A percentile compares a stretch with the other conserved stretches of the same genome.
phyloP scores from a whole-genome alignment of 2,797 vertebrate genomes.

The Enteromius unitaeniatus region DNA sequence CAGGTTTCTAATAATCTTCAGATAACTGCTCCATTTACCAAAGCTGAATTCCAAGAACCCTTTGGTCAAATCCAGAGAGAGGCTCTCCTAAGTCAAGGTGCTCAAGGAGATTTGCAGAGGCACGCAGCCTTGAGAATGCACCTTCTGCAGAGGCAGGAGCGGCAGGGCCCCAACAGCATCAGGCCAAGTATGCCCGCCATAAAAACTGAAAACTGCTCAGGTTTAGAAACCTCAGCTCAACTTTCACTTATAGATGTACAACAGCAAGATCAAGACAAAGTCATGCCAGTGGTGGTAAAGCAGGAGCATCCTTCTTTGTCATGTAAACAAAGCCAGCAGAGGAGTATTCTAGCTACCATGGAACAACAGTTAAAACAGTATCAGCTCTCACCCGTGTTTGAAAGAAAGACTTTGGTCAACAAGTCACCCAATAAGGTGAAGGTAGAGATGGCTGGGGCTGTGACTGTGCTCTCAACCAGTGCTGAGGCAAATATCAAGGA shows the following conservation, averaged over 20 bases:
- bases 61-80: slow-evolving; percentile 76
- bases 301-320: slow-evolving; percentile 64
- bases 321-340: slow-evolving; percentile 74
- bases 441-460: slow-evolving; percentile 88
- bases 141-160: slow-evolving; percentile 89
- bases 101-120: slow-evolving; percentile 83
- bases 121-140: slow-evolving; percentile 91
- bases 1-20: slow-evolving; percentile 78
- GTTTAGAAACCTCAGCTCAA: slow-evolving; percentile 74
- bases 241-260: slow-evolving; percentile 55
- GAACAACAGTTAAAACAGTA: slow-evolving; percentile 93
- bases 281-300: slow-evolving; percentile 66
- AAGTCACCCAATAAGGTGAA: slow-evolving; percentile 90
- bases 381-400: slow-evolving; percentile 89
- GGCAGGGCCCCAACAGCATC: slow-evolving; percentile 75
- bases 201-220: slow-evolving; percentile 84
- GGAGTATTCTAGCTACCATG: slow-evolving; percentile 94
- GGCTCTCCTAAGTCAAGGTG: slow-evolving; percentile 71
- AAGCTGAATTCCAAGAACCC: slow-evolving; percentile 73
- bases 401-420: slow-evolving; percentile 85
- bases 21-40: slow-evolving; percentile 67
- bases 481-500: slow-evolving; percentile 77
- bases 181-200: slow-evolving; percentile 73
- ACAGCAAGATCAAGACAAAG: slow-evolving; percentile 69
- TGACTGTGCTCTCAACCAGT: slow-evolving; percentile 87